These are phyloP conservation scores for Euwallacea similis DNA, from an alignment of 1,140 invertebrate species.

Conservation along the genomic window DNA sequence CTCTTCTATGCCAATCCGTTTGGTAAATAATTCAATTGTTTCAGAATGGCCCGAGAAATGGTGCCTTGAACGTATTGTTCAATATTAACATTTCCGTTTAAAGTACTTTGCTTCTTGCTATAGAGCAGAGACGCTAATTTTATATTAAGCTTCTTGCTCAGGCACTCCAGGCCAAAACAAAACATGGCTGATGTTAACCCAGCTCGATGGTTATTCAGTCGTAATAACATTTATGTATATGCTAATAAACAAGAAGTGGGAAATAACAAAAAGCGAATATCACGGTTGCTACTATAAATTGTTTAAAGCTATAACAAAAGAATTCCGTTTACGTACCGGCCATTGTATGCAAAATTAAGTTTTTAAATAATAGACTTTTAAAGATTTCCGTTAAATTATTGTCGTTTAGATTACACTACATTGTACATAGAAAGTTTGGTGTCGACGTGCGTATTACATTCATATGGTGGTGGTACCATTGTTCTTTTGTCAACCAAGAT, in stretches of 20 bases:
- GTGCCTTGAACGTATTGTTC: conserved; percentile 50
- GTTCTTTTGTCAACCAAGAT: too few relatives aligned
- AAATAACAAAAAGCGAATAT: conserved; percentile 27
- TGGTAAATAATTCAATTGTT: conserved; percentile 56
- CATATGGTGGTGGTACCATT: too few relatives aligned
- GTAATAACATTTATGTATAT: neutral
- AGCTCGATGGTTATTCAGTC: neutral
- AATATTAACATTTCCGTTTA: conserved; percentile 52
- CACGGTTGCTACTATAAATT: conserved; percentile 13
- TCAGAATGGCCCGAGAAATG: conserved; percentile 51
- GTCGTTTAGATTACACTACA: conserved; percentile 1
- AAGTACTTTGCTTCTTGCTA: conserved; percentile 39
- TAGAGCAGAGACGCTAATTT: conserved; percentile 45
- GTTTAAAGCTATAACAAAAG: conserved; percentile 23
- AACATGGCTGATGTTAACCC: neutral
- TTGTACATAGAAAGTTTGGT: neutral
- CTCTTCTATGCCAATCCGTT: conserved; percentile 55
- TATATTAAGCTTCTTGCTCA: conserved; percentile 36
- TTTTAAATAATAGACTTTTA: conserved; percentile 28
- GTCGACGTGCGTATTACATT: neutral
- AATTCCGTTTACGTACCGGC: conserved; percentile 13
- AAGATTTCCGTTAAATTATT: conserved; percentile 11
- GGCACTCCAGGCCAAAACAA: too few relatives aligned
- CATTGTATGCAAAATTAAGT: conserved; percentile 22
- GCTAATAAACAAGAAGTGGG: conserved; percentile 8